A percentile compares a stretch with the other conserved stretches of the same genome.
Evolutionary conservation across 2,113 vertebrate genomes (phyloP).

Genomic region (Tympanuchus pallidicinctus): DNA sequence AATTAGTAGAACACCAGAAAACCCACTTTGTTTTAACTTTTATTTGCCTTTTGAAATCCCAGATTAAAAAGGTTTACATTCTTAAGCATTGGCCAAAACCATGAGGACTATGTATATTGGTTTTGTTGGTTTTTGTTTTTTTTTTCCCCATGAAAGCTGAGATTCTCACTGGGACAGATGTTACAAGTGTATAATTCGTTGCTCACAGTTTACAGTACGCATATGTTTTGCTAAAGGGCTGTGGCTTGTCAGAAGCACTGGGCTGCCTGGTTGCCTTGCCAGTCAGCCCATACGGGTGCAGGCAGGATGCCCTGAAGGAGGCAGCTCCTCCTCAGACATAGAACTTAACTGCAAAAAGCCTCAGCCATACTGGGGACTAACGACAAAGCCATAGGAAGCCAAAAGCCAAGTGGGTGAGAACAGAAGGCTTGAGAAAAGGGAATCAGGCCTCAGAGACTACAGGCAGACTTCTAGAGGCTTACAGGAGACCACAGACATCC

Average conservation of each 20-base stretch:
- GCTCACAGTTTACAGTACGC: neutral
- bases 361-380: neutral
- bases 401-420: neutral
- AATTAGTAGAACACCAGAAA: conserved; percentile 8
- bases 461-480: neutral
- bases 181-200: neutral
- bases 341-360: neutral
- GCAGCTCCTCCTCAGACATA: neutral
- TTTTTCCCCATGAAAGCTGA: neutral
- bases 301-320: fast-evolving
- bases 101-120: neutral
- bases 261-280: neutral
- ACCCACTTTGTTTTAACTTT: neutral
- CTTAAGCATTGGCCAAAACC: conserved; percentile 42
- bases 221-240: conserved; percentile 16
- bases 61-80: conserved; percentile 47
- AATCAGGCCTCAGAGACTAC: neutral
- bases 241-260: neutral
- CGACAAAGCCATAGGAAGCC: neutral
- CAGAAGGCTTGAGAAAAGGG: neutral
- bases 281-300: neutral
- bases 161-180: conserved; percentile 44
- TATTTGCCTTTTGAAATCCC: conserved; percentile 20
- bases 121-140: neutral
- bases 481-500: neutral